These are phyloP conservation scores for Aphidius gifuensis DNA, from an alignment of 1,140 invertebrate genomes.

Conservation along the genomic window DNA sequence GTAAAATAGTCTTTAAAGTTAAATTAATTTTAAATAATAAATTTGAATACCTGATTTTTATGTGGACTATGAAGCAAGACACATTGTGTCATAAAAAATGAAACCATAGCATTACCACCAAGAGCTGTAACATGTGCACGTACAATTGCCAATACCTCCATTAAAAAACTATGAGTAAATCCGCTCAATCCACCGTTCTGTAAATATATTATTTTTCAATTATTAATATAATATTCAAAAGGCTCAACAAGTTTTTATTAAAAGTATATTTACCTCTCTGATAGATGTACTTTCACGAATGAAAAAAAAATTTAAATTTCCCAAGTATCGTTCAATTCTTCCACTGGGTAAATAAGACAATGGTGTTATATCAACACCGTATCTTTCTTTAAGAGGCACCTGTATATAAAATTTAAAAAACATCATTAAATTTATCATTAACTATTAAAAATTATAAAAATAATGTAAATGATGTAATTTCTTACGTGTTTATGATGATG, in stretches of 20 bases:
- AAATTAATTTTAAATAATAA: too few species aligned
- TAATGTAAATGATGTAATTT: constrained; percentile 15
- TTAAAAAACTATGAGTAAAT: constrained; percentile 90
- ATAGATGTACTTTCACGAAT: constrained; percentile 92
- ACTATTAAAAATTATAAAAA: constrained; percentile 5
- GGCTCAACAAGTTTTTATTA: constrained; percentile 17
- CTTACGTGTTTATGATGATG: constrained; percentile 47
- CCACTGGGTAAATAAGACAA: constrained; percentile 78
- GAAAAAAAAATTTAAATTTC: constrained; percentile 93
- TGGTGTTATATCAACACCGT: constrained; percentile 83
- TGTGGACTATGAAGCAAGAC: constrained; percentile 88
- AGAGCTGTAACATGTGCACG: constrained; percentile 88
- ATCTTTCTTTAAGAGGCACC: constrained; percentile 64
- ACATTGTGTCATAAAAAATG: constrained; percentile 90
- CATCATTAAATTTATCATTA: constrained; percentile 8
- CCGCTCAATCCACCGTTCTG: constrained; percentile 85
- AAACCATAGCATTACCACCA: constrained; percentile 93
- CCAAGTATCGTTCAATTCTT: constrained; percentile 79
- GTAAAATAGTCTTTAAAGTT: too few species aligned
- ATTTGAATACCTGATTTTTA: constrained; percentile 82
- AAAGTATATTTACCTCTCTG: constrained; percentile 65
- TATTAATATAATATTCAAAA: neutral
- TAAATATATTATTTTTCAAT: constrained; percentile 15
- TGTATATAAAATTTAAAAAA: constrained; percentile 37
- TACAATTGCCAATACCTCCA: constrained; percentile 86